Evolutionary conservation across 1,140 invertebrate genomes (phyloP), one percentile per base, ranked within the genome.

Genomic region (Achroia grisella): DNA sequence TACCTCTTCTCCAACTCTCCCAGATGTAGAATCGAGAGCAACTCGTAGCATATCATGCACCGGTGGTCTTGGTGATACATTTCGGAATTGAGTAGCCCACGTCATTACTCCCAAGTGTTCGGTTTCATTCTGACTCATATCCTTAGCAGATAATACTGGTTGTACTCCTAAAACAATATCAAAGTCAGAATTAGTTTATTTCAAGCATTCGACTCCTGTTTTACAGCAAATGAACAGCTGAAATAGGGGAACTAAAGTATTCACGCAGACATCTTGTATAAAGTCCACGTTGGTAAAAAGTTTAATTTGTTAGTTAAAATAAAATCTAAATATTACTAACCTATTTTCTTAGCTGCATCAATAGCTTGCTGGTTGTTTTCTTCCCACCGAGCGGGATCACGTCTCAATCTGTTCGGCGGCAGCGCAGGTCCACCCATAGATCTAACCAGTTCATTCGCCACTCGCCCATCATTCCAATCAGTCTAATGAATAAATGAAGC

Each of bases 31-130:
- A 51, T 95, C 93, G 48, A 93, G 87, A 45, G 91, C 89, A 1
- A 95, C 91, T 47, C 90, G 88, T 42, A 95, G 88, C 73, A 94
- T 88, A 61, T 96, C 93, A 37, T 93, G 92, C 0, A 95, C 89
- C 31, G 93, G 92, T 9, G 93, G 91, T 36, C 94, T 87, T 50
- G 95, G 93, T 34, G 93, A 92, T 10, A 97, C 89, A 91, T 95
- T 95, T 58, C 95, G 93, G 83, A 95, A 96, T 73, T 94, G 90
- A 0, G 95, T 94, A 2, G 93, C 94, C 82, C 98, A 98, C 2
- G 96, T 94, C 97, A 98, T 98, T 49, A 98, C 94, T 4, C 95
- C 97, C 55, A 98, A 88, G 89, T 98, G 96, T 73, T 98, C 97
- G 1, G 97, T 95, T 71, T 98, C 93, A 39, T 92, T 93, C 79